Percentiles rank a stretch among this genome's conserved stretches.
Conservation (phyloP, 2,113 vertebrate species). For the Oenanthe melanoleuca region DNA sequence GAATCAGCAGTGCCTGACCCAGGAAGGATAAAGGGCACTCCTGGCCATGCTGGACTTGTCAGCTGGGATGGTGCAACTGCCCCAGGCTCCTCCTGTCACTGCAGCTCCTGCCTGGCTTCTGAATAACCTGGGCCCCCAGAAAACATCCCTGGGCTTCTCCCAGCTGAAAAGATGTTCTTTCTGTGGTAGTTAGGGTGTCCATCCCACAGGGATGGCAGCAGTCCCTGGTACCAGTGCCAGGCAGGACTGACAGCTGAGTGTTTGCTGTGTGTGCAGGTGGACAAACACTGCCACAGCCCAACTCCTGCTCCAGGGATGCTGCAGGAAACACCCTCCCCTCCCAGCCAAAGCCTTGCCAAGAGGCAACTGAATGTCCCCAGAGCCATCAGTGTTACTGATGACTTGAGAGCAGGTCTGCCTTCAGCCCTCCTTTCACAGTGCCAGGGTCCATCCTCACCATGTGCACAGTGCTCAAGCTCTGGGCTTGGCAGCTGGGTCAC, state of each 20-base stretch:
- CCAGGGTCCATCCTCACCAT: accelerated
- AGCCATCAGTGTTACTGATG: background rate
- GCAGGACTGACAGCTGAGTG: background rate
- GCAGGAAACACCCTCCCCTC: background rate
- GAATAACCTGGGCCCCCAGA: background rate
- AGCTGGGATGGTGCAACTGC: background rate
- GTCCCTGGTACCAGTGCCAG: accelerated
- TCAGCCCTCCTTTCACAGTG: background rate
- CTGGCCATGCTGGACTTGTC: background rate
- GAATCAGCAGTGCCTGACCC: background rate
- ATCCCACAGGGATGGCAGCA: accelerated
- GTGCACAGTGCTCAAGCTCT: background rate
- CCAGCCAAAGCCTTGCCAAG: background rate
- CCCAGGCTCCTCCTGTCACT: background rate
- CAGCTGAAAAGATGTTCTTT: background rate
- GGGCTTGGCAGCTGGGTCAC: accelerated
- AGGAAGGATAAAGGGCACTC: background rate
- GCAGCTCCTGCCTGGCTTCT: background rate
- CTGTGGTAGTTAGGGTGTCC: accelerated
- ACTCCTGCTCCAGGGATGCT: background rate
- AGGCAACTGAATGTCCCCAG: background rate
- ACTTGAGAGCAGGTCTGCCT: background rate
- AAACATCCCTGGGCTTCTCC: background rate
- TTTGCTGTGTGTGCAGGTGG: accelerated
- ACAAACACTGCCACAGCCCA: background rate